Base-by-base conservation (phyloP, 2,888 invertebrate genomes). In the Chrysodeixis includens region DNA sequence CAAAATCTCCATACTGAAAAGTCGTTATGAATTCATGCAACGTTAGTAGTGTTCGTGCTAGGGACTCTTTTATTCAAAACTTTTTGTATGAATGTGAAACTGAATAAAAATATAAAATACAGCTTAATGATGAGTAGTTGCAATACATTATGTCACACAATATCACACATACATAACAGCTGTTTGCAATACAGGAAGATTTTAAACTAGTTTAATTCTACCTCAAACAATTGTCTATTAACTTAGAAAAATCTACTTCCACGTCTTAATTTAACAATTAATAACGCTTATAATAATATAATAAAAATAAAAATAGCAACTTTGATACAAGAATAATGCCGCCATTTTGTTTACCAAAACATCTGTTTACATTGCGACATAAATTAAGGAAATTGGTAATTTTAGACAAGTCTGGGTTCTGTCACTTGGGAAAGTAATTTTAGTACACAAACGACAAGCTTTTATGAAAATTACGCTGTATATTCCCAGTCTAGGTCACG, bases 401-500 rank as follows among this genome's bases (percentile, higher is more conserved):
- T 49, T 8, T 16, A 18, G 46, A 46, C 16, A 32, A 16, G 53
- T 64, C 26, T 64, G 56, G 66, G 30, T 55, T 54, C 53, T 72
- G 54, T 61, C 51, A 32, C 20, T 69, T 55, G 53, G 64, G 69
- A 49, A 59, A 58, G 51, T 69, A 59, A 69, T 69, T 71, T 52
- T 53, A 66, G 12, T 49, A 51, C 59, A 46, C 40, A 30, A n/a
- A 12, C 9, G 18, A 44, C 7, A 18, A 16, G n/a, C 22, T 40
- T 14, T 56, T 10, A 44, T n/a, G n/a, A n/a, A 49, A 57, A 57
- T 30, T 46, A 14, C 18, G 30, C 30, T 30, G 8, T 49, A 56
- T 12, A 46, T 56, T 56, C 18, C 14, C n/a, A 20, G 46, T 20
- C 20, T 40, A 40, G 9, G 9, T 49, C 18, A 18, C n/a, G n/a